Evolutionary conservation across 2,113 vertebrate genomes (phyloP).

Genomic region (Seriola rivoliana): DNA sequence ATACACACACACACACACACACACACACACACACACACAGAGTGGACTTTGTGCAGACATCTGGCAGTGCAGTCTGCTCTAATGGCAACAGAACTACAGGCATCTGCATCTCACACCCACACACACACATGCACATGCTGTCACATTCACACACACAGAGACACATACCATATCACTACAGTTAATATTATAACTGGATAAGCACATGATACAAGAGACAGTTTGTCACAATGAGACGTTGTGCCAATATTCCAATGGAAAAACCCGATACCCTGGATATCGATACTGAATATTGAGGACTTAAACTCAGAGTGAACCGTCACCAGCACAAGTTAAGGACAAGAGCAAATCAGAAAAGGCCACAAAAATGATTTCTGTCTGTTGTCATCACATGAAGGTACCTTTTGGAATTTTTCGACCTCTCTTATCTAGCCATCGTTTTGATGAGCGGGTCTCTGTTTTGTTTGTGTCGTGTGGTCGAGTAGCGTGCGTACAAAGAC

Average conservation of each 20-base stretch:
- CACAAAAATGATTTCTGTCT: not conserved
- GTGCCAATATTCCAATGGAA: not conserved
- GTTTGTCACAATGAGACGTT: slow-evolving; percentile 35
- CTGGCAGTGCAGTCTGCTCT: slow-evolving; percentile 55
- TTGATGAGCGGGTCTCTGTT: not conserved
- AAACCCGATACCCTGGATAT: not conserved
- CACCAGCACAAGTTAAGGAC: not conserved
- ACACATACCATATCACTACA: slow-evolving; percentile 12
- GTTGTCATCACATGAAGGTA: not conserved
- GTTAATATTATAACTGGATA: slow-evolving; percentile 19
- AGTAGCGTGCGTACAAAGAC: too few relatives aligned
- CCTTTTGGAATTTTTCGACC: too few relatives aligned
- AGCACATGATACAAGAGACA: slow-evolving; percentile 19
- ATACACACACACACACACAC: slow-evolving; percentile 13
- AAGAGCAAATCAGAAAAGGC: too few relatives aligned
- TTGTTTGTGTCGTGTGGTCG: not conserved
- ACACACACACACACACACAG: slow-evolving; percentile 26
- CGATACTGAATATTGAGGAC: not conserved
- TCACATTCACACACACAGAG: slow-evolving; percentile 3
- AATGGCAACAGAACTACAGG: slow-evolving; percentile 54
- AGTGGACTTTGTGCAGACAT: slow-evolving; percentile 58
- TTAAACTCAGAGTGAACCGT: too few relatives aligned
- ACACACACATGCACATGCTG: slow-evolving; percentile 9
- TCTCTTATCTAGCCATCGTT: not conserved
- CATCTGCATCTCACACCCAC: slow-evolving; percentile 58